A percentile compares a stretch with the other conserved stretches of the same genome.
Evolutionary conservation across 2,797 vertebrate species (phyloP).

Genomic region (Garrulus glandarius): DNA sequence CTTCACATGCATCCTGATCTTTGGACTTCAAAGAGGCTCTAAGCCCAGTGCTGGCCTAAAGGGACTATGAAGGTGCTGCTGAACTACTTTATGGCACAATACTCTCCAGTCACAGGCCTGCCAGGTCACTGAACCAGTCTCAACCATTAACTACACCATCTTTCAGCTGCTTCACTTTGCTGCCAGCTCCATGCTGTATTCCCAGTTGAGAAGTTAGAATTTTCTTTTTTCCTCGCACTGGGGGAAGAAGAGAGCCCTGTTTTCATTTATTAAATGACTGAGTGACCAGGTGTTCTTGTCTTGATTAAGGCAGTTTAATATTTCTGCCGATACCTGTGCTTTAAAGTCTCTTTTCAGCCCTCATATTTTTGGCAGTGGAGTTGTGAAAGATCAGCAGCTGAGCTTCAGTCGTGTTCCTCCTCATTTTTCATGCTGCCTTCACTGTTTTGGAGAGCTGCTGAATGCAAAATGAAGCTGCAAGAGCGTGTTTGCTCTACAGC

Average conservation of each 20-base stretch:
- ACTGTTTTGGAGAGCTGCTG: slow-evolving; percentile 8
- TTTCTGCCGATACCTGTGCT: neutral
- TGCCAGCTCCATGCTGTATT: neutral
- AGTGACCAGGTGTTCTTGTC: neutral
- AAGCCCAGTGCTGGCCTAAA: neutral
- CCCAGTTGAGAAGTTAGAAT: neutral
- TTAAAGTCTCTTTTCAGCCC: neutral
- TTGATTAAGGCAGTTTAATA: neutral
- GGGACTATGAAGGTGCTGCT: neutral
- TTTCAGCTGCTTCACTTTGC: neutral
- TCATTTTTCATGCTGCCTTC: slow-evolving; percentile 14
- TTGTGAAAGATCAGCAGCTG: neutral
- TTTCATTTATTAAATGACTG: neutral
- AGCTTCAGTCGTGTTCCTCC: neutral
- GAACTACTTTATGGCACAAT: neutral
- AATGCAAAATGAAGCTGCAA: slow-evolving; percentile 43
- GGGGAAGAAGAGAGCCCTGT: neutral
- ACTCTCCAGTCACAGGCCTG: neutral
- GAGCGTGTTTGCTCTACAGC: neutral
- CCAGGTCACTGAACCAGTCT: neutral
- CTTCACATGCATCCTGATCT: neutral
- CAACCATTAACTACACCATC: neutral
- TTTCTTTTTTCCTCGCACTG: neutral
- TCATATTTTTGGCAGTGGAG: neutral
- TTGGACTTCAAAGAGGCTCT: neutral